Evolutionary conservation across 2,888 invertebrate genomes (phyloP), one percentile per base, ranked within the genome.

Genomic region (Ophioninae sp.): DNA sequence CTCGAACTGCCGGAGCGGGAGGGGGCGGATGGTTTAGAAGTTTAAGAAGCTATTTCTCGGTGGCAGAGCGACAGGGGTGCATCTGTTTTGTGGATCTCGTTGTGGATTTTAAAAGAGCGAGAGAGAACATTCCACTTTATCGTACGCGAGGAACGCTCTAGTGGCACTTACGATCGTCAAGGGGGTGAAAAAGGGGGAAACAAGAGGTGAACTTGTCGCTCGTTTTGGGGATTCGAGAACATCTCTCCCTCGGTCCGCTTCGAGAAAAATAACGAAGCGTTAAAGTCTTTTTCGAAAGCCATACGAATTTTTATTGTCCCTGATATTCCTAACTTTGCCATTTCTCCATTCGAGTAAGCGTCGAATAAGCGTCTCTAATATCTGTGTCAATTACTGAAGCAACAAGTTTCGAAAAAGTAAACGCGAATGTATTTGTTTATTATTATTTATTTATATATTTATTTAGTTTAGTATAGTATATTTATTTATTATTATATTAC

Each of bases 1-100:
- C 76, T 87, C 85, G 88, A 86, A 74, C 85, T 83, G 69, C 61
- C 59, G 44, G 23, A 72, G 73, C 64, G 56, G 85, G 63, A 23
- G 85, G 86, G 44, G 56, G 65, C 59, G 78, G 67, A 44, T 81
- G 74, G 63, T 56, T 73, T 58, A 63, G 87, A 88, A 90, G 88
- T 91, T 91, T 91, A 91, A 91, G 91, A 91, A 90, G 90, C 90
- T 87, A 91, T 91, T 90, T 86, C 86, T 85, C 86, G 82, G 84
- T 82, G 84, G 83, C 71, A 85, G 86, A 86, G 86, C 72, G 13
- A 75, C 79, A 61, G 79, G 91, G 91, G 91, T 91, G 90, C 90
- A 90, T 91, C 89, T 91, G 89, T 88, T 91, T 90, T 89, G 88
- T 86, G 87, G 87, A 88, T 89, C 88, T 87, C 68, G 72, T 58